Conservation (phyloP, 2,888 invertebrate species). For the Alitta virens region DNA sequence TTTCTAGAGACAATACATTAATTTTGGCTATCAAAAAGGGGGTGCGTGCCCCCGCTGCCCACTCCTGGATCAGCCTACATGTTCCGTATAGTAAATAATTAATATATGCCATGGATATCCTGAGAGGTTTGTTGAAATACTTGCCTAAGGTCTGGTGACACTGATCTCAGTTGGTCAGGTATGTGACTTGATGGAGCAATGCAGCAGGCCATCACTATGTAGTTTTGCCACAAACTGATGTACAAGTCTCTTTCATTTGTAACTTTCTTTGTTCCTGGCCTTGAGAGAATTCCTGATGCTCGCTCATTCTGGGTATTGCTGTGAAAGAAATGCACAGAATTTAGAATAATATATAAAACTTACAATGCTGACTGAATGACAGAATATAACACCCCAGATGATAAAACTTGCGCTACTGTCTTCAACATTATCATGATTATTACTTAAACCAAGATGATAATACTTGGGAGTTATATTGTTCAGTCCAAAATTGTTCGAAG, state of each 20-base stretch:
- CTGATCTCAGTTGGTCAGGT: slow-evolving; percentile 19
- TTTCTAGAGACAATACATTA: no score
- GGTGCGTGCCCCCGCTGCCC: no score
- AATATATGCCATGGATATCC: no score
- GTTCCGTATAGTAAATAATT: no score
- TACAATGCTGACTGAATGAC: neutral
- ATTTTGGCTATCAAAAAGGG: no score
- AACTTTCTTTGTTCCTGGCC: slow-evolving; percentile 68
- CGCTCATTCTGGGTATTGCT: slow-evolving; percentile 90
- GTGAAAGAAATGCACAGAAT: slow-evolving; percentile 18
- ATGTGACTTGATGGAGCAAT: slow-evolving; percentile 82
- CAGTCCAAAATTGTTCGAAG: no score
- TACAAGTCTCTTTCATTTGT: slow-evolving; percentile 91
- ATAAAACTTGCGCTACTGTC: neutral
- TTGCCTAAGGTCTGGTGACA: slow-evolving; percentile 26
- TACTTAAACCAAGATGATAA: no score
- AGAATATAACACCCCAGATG: neutral
- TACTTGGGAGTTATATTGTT: no score
- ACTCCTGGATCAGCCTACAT: no score
- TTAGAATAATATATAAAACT: no score
- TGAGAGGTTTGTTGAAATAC: no score
- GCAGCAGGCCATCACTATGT: slow-evolving; percentile 92
- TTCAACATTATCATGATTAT: no score
- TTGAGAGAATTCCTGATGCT: slow-evolving; percentile 73
- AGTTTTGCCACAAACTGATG: slow-evolving; percentile 96